These are phyloP conservation scores for Argyrosomus japonicus DNA, from an alignment of 2,113 vertebrate species.

Conservation along the genomic window DNA sequence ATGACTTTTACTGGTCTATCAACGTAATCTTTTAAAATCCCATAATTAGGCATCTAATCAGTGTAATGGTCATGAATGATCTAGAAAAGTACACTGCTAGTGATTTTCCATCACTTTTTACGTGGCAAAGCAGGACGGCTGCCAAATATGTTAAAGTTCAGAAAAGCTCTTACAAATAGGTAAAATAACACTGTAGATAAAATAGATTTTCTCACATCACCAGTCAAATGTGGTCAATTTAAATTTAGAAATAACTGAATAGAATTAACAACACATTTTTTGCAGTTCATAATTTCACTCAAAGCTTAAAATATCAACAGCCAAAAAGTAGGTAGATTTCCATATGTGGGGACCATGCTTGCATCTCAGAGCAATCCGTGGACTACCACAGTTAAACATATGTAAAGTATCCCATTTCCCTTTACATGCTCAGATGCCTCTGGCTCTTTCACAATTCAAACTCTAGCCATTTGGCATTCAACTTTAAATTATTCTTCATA, in stretches of 20 bases:
- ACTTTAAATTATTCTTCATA: neutral
- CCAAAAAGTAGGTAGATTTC: no score
- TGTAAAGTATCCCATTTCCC: neutral
- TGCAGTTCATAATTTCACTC: no score
- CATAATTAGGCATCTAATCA: slow-evolving; percentile 25
- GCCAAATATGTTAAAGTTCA: neutral
- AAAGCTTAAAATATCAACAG: no score
- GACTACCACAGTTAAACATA: neutral
- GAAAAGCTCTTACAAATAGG: neutral
- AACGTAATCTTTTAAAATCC: slow-evolving; percentile 24
- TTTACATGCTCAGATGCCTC: neutral
- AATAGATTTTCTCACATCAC: neutral
- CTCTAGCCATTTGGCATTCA: neutral
- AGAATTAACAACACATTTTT: no score
- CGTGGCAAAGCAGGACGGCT: neutral
- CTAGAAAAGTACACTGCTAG: neutral
- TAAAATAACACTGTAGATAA: neutral
- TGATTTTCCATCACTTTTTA: slow-evolving; percentile 30
- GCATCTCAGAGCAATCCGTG: neutral
- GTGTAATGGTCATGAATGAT: slow-evolving; percentile 8
- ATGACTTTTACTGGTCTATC: neutral
- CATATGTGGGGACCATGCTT: neutral
- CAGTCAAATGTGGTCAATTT: neutral
- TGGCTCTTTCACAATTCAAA: neutral
- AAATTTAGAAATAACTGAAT: neutral